A percentile compares a stretch with the other conserved stretches of the same genome.
Conservation (phyloP, 2,113 vertebrate species). For the Probosciger aterrimus region DNA sequence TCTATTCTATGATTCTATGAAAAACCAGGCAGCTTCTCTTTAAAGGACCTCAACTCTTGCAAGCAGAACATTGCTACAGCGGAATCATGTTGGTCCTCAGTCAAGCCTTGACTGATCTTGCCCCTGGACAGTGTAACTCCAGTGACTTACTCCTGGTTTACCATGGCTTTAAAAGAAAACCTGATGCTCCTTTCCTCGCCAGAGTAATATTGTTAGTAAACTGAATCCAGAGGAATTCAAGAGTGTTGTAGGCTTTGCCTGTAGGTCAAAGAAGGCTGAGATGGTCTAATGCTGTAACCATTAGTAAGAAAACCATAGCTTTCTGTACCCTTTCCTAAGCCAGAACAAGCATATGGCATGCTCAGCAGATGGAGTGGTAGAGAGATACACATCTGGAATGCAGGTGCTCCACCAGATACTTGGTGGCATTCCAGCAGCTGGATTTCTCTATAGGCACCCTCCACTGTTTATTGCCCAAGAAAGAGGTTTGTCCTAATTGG, state of each 20-base stretch:
- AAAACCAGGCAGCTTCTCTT: neutral
- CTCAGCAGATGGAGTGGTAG: neutral
- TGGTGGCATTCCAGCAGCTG: conserved; percentile 10
- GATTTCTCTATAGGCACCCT: neutral
- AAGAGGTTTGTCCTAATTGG: neutral
- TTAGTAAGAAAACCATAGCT: neutral
- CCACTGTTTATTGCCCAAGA: neutral
- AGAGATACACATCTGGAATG: conserved; percentile 8
- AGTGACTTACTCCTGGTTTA: neutral
- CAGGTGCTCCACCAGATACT: conserved; percentile 23
- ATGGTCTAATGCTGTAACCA: neutral
- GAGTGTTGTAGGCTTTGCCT: neutral
- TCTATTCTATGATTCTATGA: too few relatives aligned
- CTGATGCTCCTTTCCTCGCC: neutral
- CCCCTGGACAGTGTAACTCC: neutral
- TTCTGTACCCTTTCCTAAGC: neutral
- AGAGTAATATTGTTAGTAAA: neutral
- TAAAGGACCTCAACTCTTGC: neutral
- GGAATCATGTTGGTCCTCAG: neutral
- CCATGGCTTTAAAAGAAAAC: neutral
- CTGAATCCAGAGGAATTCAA: neutral
- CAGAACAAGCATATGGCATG: neutral
- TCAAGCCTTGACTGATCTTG: neutral
- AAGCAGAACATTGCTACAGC: neutral
- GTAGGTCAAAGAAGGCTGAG: neutral